A percentile compares a stretch with the other conserved stretches of the same genome.
phyloP scores from a whole-genome alignment of 1,140 invertebrate species.

The Conopomorpha cramerella region DNA sequence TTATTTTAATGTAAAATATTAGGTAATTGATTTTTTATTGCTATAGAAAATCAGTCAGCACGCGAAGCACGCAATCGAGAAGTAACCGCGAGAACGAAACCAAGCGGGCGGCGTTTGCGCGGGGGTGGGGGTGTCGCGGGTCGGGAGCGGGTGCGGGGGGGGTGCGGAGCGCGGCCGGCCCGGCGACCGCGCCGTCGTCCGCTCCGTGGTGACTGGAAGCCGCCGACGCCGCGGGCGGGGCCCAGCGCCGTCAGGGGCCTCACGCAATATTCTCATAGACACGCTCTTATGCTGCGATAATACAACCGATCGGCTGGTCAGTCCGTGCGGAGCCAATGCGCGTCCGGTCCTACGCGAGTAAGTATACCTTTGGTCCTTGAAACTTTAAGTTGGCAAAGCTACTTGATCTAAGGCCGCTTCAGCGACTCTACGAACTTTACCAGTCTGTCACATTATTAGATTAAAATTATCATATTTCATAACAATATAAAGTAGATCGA shows the following conservation, averaged over 20 bases:
- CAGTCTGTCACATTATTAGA: slow-evolving; percentile 59
- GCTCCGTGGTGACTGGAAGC: too few relatives aligned
- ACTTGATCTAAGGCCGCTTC: slow-evolving; percentile 55
- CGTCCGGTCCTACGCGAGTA: slow-evolving; percentile 59
- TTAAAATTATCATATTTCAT: slow-evolving; percentile 59
- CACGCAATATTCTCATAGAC: slow-evolving; percentile 31
- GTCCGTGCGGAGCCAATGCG: slow-evolving; percentile 58
- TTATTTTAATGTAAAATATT: slow-evolving; percentile 64
- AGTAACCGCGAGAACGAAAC: slow-evolving; percentile 59
- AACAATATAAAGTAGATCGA: slow-evolving; percentile 54
- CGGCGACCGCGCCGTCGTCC: background rate
- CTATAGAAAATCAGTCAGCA: slow-evolving; percentile 65
- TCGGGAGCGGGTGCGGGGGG: slow-evolving; percentile 10
- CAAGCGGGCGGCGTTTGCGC: slow-evolving; percentile 55
- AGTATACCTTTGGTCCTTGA: slow-evolving; percentile 60
- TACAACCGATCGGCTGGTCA: slow-evolving; percentile 37
- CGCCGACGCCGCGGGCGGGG: too few relatives aligned
- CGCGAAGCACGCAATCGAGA: slow-evolving; percentile 64
- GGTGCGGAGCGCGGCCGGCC: background rate
- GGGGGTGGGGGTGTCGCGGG: slow-evolving; percentile 22
- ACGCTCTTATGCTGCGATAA: slow-evolving; percentile 43
- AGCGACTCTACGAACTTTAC: slow-evolving; percentile 59
- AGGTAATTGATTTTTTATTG: slow-evolving; percentile 65
- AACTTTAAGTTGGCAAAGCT: slow-evolving; percentile 56
- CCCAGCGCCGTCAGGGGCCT: slow-evolving; percentile 20